phyloP scores from a whole-genome alignment of 2,797 vertebrate genomes.

The Bryconaethiops microstoma region DNA sequence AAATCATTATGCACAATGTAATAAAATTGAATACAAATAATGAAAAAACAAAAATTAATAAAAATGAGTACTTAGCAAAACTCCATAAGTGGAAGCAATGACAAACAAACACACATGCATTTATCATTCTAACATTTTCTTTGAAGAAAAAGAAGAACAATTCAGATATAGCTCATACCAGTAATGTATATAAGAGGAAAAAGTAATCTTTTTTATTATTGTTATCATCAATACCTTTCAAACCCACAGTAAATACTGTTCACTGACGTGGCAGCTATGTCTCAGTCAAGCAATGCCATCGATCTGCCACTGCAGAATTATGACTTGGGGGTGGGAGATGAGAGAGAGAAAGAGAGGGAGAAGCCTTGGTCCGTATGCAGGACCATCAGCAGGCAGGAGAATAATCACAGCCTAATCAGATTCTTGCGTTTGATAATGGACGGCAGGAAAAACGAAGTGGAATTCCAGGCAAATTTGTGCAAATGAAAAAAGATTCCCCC shows the following conservation, averaged over 20 bases:
- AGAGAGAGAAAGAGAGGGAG: slow-evolving; percentile 30
- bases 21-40: too few species aligned
- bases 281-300: slow-evolving; percentile 35
- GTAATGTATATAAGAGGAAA: slow-evolving; percentile 1
- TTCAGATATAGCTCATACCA: neutral
- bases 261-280: slow-evolving; percentile 22
- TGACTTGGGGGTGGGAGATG: slow-evolving; percentile 21
- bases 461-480: slow-evolving; percentile 99
- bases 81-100: neutral
- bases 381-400: slow-evolving; percentile 92
- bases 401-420: slow-evolving; percentile 99
- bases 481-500: slow-evolving; percentile 99
- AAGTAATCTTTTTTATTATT: slow-evolving; percentile 17
- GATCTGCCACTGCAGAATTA: slow-evolving; percentile 36
- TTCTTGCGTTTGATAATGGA: slow-evolving; percentile 99
- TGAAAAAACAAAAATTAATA: too few species aligned
- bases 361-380: slow-evolving; percentile 79
- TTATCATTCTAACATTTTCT: neutral
- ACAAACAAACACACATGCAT: neutral
- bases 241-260: slow-evolving; percentile 19
- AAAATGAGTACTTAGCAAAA: neutral
- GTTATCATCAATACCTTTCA: slow-evolving; percentile 27
- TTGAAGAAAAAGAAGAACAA: neutral
- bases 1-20: too few species aligned
- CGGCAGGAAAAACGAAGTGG: slow-evolving; percentile 95